phyloP scores from a whole-genome alignment of 2,888 invertebrate species.

The Siphlonurus alternatus region DNA sequence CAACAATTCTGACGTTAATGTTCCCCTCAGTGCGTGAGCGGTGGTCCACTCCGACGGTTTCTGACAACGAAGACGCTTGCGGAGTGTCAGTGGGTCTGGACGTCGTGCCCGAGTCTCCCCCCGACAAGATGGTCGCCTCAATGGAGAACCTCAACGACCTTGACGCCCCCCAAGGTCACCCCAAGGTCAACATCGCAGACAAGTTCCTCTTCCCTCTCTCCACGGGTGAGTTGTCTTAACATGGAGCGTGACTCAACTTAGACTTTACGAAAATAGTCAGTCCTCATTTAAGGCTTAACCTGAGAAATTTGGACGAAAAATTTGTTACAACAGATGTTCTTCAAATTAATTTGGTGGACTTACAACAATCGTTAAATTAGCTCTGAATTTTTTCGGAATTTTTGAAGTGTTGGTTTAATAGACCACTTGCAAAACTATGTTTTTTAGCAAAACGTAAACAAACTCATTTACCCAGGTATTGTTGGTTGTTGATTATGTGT shows the following conservation, averaged over 20 bases:
- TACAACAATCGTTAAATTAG: not conserved
- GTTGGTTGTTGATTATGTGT: too few species aligned
- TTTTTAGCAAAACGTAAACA: too few species aligned
- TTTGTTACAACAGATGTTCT: not conserved
- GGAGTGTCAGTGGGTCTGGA: not conserved
- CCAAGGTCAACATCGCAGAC: constrained; percentile 43
- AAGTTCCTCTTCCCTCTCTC: constrained; percentile 76
- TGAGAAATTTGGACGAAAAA: not conserved
- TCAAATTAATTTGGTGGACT: not conserved
- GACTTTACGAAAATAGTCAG: too few species aligned
- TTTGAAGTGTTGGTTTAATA: too few species aligned
- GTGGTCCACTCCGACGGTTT: constrained; percentile 51
- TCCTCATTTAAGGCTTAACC: too few species aligned
- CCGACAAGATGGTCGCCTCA: constrained; percentile 13
- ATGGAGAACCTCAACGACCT: constrained; percentile 16
- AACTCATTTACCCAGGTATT: too few species aligned
- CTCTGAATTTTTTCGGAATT: too few species aligned
- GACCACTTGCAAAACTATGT: too few species aligned
- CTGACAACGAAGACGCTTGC: constrained; percentile 41
- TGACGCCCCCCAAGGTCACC: constrained; percentile 24
- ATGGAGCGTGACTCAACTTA: constrained; percentile 31
- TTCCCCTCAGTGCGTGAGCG: constrained; percentile 33
- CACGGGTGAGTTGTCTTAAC: not conserved
- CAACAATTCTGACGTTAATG: not conserved
- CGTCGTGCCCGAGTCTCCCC: constrained; percentile 4